These are phyloP conservation scores for Drosophila pegasa DNA, from an alignment of 2,888 invertebrate genomes.

Conservation along the genomic window DNA sequence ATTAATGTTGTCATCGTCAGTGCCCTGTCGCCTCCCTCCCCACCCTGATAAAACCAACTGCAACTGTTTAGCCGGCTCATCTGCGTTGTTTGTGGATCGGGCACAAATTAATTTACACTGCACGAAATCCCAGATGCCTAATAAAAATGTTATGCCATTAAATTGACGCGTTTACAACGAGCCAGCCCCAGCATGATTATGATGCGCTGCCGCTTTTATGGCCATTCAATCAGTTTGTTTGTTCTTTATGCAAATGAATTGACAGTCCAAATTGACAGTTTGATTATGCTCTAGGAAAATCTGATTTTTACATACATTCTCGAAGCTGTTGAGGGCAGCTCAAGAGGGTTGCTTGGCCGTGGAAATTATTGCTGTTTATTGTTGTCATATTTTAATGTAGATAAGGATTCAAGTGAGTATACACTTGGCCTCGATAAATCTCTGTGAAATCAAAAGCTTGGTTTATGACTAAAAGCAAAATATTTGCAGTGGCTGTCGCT, in stretches of 20 bases:
- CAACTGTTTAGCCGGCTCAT: slow-evolving; percentile 16
- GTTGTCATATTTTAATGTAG: background rate
- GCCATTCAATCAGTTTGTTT: slow-evolving; percentile 66
- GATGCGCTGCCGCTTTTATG: slow-evolving; percentile 46
- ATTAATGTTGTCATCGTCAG: slow-evolving; percentile 68
- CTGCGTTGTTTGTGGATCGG: slow-evolving; percentile 17
- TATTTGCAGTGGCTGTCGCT: slow-evolving; percentile 3
- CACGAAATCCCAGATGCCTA: slow-evolving; percentile 62
- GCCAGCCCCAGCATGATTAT: slow-evolving; percentile 28
- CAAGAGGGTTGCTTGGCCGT: background rate
- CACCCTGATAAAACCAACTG: background rate
- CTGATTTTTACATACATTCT: background rate
- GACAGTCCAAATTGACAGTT: slow-evolving; percentile 64
- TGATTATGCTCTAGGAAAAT: slow-evolving; percentile 23
- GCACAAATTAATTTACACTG: slow-evolving; percentile 72
- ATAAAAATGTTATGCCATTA: slow-evolving; percentile 58
- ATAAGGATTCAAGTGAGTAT: too few relatives aligned
- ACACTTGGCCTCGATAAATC: background rate
- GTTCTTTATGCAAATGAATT: slow-evolving; percentile 64
- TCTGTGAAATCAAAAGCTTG: slow-evolving; percentile 5
- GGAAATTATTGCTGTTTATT: background rate
- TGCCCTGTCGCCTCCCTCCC: background rate
- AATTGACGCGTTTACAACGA: slow-evolving; percentile 31
- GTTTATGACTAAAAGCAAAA: slow-evolving; percentile 10
- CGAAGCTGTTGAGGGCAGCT: background rate